These are phyloP conservation scores for Silurus meridionalis DNA, from an alignment of 2,113 vertebrate species.

Conservation along the genomic window DNA sequence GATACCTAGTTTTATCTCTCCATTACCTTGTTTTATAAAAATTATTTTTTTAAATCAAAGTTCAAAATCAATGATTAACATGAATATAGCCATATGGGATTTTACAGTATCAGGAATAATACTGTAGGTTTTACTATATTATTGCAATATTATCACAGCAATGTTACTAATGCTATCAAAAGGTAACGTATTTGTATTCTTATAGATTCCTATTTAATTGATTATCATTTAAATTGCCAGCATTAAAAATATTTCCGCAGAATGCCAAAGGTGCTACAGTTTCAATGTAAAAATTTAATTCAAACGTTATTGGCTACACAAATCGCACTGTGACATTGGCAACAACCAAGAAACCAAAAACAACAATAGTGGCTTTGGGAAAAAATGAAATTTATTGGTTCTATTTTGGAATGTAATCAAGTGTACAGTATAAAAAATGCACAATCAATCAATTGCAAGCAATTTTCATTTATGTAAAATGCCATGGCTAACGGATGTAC, in stretches of 20 bases:
- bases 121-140: too few species aligned
- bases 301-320: background rate
- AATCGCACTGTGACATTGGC: background rate
- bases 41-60: background rate
- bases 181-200: background rate
- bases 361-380: background rate
- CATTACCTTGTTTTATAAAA: background rate
- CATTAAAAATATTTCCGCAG: background rate
- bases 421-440: background rate
- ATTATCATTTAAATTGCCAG: background rate
- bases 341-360: background rate
- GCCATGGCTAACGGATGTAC: conserved; percentile 14
- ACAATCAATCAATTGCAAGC: conserved; percentile 7
- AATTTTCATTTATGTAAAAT: conserved; percentile 17
- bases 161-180: too few species aligned
- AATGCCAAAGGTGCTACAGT: background rate
- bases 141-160: too few species aligned
- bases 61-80: background rate
- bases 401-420: background rate
- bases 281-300: background rate
- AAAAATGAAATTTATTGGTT: background rate
- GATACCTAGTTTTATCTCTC: background rate
- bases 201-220: too few species aligned
- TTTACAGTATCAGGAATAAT: too few species aligned
- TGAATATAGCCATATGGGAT: background rate